phyloP scores from a whole-genome alignment of 2,888 invertebrate genomes.

The Tyria jacobaeae region DNA sequence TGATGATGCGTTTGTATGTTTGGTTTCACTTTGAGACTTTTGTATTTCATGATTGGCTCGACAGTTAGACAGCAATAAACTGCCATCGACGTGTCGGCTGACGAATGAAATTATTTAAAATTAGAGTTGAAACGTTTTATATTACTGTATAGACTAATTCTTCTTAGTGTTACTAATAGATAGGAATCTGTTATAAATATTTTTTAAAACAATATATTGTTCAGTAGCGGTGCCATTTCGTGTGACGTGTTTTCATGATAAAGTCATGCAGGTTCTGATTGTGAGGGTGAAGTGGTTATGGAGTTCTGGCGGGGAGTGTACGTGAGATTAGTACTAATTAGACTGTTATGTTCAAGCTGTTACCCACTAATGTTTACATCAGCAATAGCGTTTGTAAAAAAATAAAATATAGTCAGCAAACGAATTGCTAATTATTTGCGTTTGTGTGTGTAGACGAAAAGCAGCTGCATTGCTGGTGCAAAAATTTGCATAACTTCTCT shows the following conservation, averaged over 20 bases:
- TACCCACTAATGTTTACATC: not conserved
- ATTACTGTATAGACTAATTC: constrained; percentile 70
- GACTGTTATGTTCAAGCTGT: not conserved
- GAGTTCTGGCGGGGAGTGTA: constrained; percentile 8
- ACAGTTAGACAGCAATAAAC: constrained; percentile 68
- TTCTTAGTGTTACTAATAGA: constrained; percentile 72
- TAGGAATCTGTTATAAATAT: constrained; percentile 72
- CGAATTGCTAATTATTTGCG: no score
- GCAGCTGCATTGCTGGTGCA: constrained; percentile 1
- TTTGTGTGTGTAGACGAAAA: not conserved
- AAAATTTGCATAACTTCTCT: constrained; percentile 11
- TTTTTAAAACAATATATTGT: constrained; percentile 67
- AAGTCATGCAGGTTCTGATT: constrained; percentile 36
- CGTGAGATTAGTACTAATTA: constrained; percentile 10
- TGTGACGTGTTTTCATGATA: constrained; percentile 63
- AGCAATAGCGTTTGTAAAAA: not conserved
- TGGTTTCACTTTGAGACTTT: constrained; percentile 49
- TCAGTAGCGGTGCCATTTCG: constrained; percentile 79
- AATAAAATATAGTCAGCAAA: not conserved
- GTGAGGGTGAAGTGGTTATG: constrained; percentile 10
- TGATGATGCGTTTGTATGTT: constrained; percentile 45
- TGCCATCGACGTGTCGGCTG: constrained; percentile 63
- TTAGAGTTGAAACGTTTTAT: constrained; percentile 67
- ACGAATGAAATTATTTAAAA: constrained; percentile 66
- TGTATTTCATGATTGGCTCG: constrained; percentile 58